A percentile compares a stretch with the other conserved stretches of the same genome.
These are phyloP conservation scores for Paragorgia papillata DNA, from an alignment of 92 coral and sea anemone species.

Conservation along the genomic window DNA sequence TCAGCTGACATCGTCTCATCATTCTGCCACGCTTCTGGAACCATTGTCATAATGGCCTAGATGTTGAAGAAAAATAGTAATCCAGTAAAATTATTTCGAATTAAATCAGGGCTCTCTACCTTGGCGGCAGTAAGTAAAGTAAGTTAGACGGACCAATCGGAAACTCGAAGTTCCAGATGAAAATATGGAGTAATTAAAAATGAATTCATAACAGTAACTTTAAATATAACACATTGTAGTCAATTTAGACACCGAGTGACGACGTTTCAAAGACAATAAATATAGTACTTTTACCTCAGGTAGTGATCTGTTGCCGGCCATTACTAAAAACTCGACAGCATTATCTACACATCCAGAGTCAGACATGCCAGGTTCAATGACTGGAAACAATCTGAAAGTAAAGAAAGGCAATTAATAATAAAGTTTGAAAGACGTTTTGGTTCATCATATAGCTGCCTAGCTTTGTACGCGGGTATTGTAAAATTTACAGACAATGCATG, in stretches of 20 bases:
- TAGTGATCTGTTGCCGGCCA: slow-evolving; percentile 91
- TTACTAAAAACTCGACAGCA: slow-evolving; percentile 86
- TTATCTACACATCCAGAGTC: slow-evolving; percentile 95
- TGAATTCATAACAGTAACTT: too few species aligned
- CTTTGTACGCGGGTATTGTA: too few species aligned
- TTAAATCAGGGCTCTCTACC: too few species aligned
- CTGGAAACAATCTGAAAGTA: slow-evolving; percentile 80
- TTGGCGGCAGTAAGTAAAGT: too few species aligned
- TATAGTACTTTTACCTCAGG: slow-evolving; percentile 99
- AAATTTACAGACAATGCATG: too few species aligned
- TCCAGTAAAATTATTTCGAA: background rate
- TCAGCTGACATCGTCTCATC: slow-evolving; percentile 76
- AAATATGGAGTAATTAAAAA: too few species aligned
- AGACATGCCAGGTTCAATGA: slow-evolving; percentile 80
- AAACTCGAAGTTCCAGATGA: too few species aligned
- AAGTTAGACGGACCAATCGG: too few species aligned
- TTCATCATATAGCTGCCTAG: background rate
- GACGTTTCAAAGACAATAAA: too few species aligned
- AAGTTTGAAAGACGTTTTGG: background rate
- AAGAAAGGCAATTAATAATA: background rate
- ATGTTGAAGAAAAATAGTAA: background rate
- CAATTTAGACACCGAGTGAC: too few species aligned
- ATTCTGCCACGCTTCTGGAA: slow-evolving; percentile 98
- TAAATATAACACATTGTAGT: too few species aligned
- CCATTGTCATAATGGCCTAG: slow-evolving; percentile 95